A percentile compares a stretch with the other conserved stretches of the same genome.
Evolutionary conservation across 2,888 invertebrate species (phyloP).

Genomic region (Ferrisia virgata): DNA sequence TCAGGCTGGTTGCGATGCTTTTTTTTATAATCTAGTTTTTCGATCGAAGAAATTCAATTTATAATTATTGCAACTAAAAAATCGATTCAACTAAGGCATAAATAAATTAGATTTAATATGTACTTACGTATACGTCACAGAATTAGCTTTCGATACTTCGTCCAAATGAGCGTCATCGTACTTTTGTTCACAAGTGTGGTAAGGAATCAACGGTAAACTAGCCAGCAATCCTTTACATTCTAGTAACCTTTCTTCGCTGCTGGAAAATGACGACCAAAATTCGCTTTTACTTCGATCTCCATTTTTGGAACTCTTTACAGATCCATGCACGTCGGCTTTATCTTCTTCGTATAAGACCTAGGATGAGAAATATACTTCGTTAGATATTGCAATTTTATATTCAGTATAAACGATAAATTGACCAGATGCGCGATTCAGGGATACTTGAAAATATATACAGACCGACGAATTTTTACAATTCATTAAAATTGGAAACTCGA

Average conservation of each 20-base stretch:
- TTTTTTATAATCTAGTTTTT: too few relatives aligned
- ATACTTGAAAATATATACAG: neutral
- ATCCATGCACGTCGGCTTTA: constrained; percentile 52
- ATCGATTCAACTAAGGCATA: too few relatives aligned
- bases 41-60: too few relatives aligned
- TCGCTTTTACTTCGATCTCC: constrained; percentile 74
- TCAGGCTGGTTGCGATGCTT: too few relatives aligned
- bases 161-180: constrained; percentile 47
- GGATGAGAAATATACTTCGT: neutral
- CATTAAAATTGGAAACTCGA: neutral
- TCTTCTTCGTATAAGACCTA: constrained; percentile 32
- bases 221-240: constrained; percentile 71
- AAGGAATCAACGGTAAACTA: constrained; percentile 68
- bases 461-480: neutral
- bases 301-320: constrained; percentile 57
- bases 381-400: neutral
- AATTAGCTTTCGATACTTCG: constrained; percentile 56
- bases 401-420: too few relatives aligned
- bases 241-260: constrained; percentile 71
- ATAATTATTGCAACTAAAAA: too few relatives aligned
- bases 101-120: neutral
- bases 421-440: too few relatives aligned
- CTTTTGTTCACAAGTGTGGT: constrained; percentile 57
- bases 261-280: constrained; percentile 78
- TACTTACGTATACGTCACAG: constrained; percentile 64